Conservation (phyloP, 1,140 invertebrate species). For the Drosophila repletoides region DNA sequence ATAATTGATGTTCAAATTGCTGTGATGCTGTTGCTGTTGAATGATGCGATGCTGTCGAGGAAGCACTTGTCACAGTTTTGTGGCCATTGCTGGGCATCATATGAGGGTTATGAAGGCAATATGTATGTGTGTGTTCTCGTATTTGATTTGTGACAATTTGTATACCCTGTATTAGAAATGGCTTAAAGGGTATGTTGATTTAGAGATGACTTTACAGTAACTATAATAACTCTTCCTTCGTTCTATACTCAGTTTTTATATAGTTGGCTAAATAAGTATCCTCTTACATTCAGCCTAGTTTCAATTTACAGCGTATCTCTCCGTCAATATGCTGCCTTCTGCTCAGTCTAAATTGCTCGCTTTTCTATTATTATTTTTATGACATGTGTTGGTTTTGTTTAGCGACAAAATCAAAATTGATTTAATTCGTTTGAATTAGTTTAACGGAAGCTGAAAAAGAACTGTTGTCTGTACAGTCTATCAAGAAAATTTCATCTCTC, state of each 20-base stretch:
- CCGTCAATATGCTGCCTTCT: neutral
- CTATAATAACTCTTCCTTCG: too few relatives aligned
- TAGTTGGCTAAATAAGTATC: too few relatives aligned
- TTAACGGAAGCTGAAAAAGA: conserved; percentile 45
- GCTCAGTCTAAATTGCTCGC: conserved; percentile 6
- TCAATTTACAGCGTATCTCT: neutral
- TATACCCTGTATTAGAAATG: conserved; percentile 27
- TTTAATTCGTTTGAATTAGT: conserved; percentile 70
- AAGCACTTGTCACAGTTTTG: conserved; percentile 74
- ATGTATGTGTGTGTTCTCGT: conserved; percentile 24
- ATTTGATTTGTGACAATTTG: conserved; percentile 38
- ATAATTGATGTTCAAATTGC: conserved; percentile 79
- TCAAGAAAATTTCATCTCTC: neutral
- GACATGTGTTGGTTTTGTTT: conserved; percentile 51
- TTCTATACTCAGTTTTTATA: too few relatives aligned
- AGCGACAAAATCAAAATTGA: conserved; percentile 60
- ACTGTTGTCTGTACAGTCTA: conserved; percentile 3
- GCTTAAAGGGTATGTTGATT: too few relatives aligned
- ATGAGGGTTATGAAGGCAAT: conserved; percentile 9
- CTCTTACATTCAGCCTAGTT: too few relatives aligned
- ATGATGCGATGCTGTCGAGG: conserved; percentile 58
- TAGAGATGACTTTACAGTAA: too few relatives aligned
- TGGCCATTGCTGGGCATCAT: conserved; percentile 23
- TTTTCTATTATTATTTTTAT: conserved; percentile 38
- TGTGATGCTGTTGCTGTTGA: conserved; percentile 57